A percentile compares a stretch with the other conserved stretches of the same genome.
These are phyloP conservation scores for Achlya flavicornis DNA, from an alignment of 2,888 invertebrate species.

Conservation along the genomic window DNA sequence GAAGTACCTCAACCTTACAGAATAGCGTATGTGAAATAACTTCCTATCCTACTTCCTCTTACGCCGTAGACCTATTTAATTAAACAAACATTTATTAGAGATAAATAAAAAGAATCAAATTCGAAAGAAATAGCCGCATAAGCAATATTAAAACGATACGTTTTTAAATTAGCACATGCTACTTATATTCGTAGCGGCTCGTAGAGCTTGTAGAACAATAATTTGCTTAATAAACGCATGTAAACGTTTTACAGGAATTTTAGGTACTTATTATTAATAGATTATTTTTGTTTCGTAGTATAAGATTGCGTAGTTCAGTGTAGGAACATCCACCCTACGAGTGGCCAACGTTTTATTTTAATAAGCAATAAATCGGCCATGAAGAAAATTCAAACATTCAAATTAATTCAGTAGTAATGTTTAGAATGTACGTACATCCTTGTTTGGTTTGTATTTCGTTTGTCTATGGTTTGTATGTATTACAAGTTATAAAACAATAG, in stretches of 20 bases:
- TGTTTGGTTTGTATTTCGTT: conserved; percentile 39
- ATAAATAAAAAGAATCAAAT: no score
- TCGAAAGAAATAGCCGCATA: no score
- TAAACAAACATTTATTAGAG: no score
- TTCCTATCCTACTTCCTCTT: no score
- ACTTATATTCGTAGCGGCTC: background rate
- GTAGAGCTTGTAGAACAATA: background rate
- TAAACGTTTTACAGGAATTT: background rate
- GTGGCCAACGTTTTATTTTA: conserved; percentile 1
- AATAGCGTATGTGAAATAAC: no score
- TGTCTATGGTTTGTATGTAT: conserved; percentile 35
- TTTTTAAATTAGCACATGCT: no score
- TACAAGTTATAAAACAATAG: conserved; percentile 48
- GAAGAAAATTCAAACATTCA: conserved; percentile 44
- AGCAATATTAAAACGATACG: no score
- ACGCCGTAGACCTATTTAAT: no score
- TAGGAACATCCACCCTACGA: background rate
- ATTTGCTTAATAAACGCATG: no score
- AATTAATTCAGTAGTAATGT: conserved; percentile 46
- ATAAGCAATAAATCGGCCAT: conserved; percentile 28
- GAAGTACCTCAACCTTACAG: no score
- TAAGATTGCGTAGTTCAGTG: background rate
- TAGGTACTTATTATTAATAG: background rate
- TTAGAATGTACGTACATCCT: conserved; percentile 48
- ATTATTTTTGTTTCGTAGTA: background rate